Percentiles rank a stretch among this genome's conserved stretches.
These are phyloP conservation scores for Gryllus bimaculatus DNA, from an alignment of 1,140 invertebrate genomes.

Conservation along the genomic window DNA sequence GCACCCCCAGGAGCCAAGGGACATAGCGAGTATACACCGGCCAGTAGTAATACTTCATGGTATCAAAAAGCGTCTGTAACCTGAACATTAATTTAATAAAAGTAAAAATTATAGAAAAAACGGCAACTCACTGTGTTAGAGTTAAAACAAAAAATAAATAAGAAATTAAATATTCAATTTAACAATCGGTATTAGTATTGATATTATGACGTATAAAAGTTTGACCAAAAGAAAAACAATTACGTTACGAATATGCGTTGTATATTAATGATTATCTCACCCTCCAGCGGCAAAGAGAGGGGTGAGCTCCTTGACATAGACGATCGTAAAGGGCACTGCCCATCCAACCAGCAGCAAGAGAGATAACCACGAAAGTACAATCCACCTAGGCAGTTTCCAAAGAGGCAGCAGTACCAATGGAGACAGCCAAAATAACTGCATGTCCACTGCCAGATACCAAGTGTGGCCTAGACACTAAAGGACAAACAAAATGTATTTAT, in stretches of 20 bases:
- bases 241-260: too few species aligned
- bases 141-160: too few species aligned
- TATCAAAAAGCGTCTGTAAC: neutral
- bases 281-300: neutral
- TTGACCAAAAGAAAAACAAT: too few species aligned
- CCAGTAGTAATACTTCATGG: neutral
- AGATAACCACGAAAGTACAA: neutral
- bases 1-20: neutral
- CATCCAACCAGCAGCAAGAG: neutral
- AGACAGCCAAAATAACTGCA: constrained; percentile 56
- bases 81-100: too few species aligned
- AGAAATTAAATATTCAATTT: too few species aligned
- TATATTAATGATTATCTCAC: neutral
- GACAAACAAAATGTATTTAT: neutral
- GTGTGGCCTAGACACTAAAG: constrained; percentile 43
- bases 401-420: constrained; percentile 39
- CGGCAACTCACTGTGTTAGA: too few species aligned
- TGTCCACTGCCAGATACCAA: constrained; percentile 56
- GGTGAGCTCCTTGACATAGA: neutral
- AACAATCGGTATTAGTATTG: too few species aligned
- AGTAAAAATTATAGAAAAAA: too few species aligned
- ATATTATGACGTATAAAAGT: too few species aligned
- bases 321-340: neutral
- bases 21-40: neutral
- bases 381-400: neutral